Evolutionary conservation across 2,888 invertebrate genomes (phyloP), one percentile per base, ranked within the genome.

Genomic region (Tenthredo distinguenda): DNA sequence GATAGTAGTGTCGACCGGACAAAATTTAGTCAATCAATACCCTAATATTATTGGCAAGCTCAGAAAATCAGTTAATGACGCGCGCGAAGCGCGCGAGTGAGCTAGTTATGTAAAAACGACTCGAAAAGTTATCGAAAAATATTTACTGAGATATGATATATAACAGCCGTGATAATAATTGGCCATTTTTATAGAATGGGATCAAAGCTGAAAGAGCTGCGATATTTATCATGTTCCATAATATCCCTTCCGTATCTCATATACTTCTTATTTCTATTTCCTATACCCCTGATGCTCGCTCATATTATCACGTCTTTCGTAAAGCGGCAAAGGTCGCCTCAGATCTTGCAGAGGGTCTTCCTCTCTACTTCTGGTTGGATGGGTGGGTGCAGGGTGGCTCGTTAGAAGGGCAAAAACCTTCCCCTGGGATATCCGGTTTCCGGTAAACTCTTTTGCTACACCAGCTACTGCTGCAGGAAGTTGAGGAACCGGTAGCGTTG

Each of bases 401-500:
- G 74, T 74, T 74, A 74, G 74, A 74, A 74, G 74, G 74, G 43
- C 74, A 74, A 40, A 74, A 74, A 43, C 47, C 26, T 43, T 74
- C 74, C 74, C 74, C 43, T 7, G 43, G 74, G 74, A 74, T 40
- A 74, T 74, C 74, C 74, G 74, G 74, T 74, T 74, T 74, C 74
- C 74, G 40, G 74, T 74, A 74, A 74, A 74, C 74, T 74, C 74
- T 40, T 26, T 26, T 15, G 74, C 43, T 21, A 55, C n/a, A 72
- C 72, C 9, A 74, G 43, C 26, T 26, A 68, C 68, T 65, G 10
- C 26, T 47, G 18, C 68, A 68, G 74, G 74, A 74, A 74, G 43
- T 74, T 12, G 74, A 43, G 26, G 43, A 26, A 47, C 12, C 40
- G 47, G 55, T 1, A n/a, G 26, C 43, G 74, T 47, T 43, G 74